Evolutionary conservation across 2,113 vertebrate species (phyloP), one percentile per base, ranked within the genome.

Genomic region (Ceyx melanurus): DNA sequence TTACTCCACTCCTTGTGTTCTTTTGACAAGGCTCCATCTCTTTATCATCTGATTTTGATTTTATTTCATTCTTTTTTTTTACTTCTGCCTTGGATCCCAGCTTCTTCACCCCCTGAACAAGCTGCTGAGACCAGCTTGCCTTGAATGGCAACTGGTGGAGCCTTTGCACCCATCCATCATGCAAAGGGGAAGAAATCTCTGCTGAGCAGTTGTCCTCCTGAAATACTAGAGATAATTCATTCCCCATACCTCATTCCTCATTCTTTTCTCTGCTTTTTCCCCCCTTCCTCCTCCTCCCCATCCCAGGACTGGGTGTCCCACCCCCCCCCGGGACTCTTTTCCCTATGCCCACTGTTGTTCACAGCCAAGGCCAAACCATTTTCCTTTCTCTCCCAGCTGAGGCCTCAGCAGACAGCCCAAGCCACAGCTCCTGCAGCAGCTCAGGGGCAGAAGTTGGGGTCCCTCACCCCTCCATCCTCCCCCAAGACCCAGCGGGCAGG

Each of bases 401-500:
- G 97, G 81, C 97, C 96, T 80, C 97, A 97, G 91, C 93, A 97
- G 61, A 80, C 96, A 71, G 89, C 97, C 40, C 97, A 96, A 42
- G 91, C 95, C 50, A 93, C 94, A 0, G 82, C 95, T 5, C 94
- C 97, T 2, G 15, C 94, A 10, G 89, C 97, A 8, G 62, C 70
- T 50, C 98, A 96, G 73, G 97, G 97, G 3, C 98, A 98, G 95
- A 99, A 99, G 97, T 91, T 97, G 25, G 98, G 98, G 87, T 99
- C 99, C n/a, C 97, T 99, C 86, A 99, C 99, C 4, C 99, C 99
- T 6, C 99, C 99, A 0, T 99, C 99, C 3, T 99, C 99, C 15
- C 99, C 99, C 53, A 99, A 99, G 98, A 98, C 98, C 0, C 98
- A 98, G 35, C 98, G 99, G 12, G 98, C 98, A 2, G 99, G 99